These are phyloP conservation scores for Aphidoletes aphidimyza DNA, from an alignment of 2,888 invertebrate species.

Conservation along the genomic window DNA sequence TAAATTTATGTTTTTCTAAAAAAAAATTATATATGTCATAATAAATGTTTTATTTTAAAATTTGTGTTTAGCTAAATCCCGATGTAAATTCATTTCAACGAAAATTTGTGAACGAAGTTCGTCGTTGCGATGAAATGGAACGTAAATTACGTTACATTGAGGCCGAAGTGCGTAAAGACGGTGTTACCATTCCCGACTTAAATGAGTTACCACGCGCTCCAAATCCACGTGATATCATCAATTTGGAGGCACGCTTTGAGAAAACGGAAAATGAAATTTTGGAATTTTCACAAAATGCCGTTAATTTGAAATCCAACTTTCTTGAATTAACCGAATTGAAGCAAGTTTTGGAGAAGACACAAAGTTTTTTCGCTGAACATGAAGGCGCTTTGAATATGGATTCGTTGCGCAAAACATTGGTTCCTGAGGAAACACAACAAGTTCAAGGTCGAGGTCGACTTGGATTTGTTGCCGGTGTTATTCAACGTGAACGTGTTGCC, in stretches of 20 bases:
- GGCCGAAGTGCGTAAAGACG: constrained; percentile 80
- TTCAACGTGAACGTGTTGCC: constrained; percentile 81
- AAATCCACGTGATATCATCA: constrained; percentile 81
- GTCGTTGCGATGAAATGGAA: constrained; percentile 88
- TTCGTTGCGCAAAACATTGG: constrained; percentile 75
- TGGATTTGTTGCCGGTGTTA: constrained; percentile 86
- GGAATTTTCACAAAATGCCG: constrained; percentile 92
- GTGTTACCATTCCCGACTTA: constrained; percentile 74
- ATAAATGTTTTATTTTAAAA: constrained; percentile 2
- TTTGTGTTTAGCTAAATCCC: constrained; percentile 73
- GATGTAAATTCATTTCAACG: constrained; percentile 84
- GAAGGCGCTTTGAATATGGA: constrained; percentile 62
- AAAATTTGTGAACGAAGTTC: constrained; percentile 85
- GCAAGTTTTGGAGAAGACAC: constrained; percentile 92
- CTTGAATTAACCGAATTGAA: constrained; percentile 90
- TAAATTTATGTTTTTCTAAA: constrained; percentile 11
- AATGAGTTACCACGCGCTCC: constrained; percentile 75
- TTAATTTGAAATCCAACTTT: constrained; percentile 90
- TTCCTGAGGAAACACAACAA: constrained; percentile 72
- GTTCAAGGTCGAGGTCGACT: constrained; percentile 65
- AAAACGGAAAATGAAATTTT: constrained; percentile 95
- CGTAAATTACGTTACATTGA: constrained; percentile 82
- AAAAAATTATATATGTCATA: too few relatives aligned
- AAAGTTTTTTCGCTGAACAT: constrained; percentile 67
- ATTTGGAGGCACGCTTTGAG: constrained; percentile 86